Conservation (phyloP, 2,113 vertebrate species). For the Otis tarda region DNA sequence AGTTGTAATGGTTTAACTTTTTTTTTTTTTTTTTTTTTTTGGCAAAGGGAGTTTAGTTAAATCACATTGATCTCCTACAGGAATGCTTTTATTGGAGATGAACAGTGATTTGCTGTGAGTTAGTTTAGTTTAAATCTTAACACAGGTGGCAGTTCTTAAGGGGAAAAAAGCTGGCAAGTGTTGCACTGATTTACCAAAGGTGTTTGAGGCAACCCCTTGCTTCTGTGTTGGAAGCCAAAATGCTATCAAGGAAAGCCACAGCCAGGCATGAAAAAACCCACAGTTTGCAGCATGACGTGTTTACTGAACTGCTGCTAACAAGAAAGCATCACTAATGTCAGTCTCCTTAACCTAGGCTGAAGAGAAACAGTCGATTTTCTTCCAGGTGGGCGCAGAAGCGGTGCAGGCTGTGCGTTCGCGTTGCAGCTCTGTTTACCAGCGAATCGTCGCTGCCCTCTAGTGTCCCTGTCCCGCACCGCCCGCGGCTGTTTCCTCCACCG, state of each 20-base stretch:
- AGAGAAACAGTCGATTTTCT: rapidly evolving
- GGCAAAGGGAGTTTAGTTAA: background rate
- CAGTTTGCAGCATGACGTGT: rapidly evolving
- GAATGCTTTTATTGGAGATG: background rate
- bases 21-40: no score
- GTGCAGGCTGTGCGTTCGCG: rapidly evolving
- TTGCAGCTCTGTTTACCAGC: background rate
- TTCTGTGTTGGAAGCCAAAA: background rate
- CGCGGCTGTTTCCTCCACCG: background rate
- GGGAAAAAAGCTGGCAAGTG: background rate
- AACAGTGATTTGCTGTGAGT: background rate
- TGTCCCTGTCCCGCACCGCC: background rate
- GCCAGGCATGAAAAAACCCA: background rate
- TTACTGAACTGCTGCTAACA: background rate
- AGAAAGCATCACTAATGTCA: rapidly evolving
- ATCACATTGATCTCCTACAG: background rate
- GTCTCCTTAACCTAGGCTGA: background rate
- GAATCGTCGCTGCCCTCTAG: background rate
- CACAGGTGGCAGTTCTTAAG: background rate
- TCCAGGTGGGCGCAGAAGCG: rapidly evolving
- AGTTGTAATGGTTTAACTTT: rapidly evolving
- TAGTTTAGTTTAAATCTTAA: background rate
- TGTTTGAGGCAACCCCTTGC: background rate
- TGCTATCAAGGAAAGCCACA: background rate
- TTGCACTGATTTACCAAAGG: background rate